A percentile compares a stretch with the other conserved stretches of the same genome.
phyloP scores from a whole-genome alignment of 1,140 invertebrate genomes.

The Conus betulinus region DNA sequence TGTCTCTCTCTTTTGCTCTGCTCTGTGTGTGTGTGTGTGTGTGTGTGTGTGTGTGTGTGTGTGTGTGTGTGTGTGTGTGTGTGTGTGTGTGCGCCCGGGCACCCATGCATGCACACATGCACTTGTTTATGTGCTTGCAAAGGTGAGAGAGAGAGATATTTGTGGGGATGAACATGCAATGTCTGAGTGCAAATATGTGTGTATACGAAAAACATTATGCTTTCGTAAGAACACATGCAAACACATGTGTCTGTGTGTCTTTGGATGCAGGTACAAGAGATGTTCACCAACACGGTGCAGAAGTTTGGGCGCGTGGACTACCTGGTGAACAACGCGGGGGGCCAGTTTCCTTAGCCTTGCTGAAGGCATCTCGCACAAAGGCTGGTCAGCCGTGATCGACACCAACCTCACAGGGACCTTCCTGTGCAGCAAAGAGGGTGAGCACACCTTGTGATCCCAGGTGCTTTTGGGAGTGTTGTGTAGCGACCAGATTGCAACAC shows the following conservation, averaged over 20 bases:
- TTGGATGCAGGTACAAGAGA: slow-evolving; percentile 65
- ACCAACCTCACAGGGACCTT: slow-evolving; percentile 79
- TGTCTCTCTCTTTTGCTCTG: too few species aligned
- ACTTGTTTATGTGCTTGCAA: too few species aligned
- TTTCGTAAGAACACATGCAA: background rate
- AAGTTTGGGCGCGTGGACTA: slow-evolving; percentile 76
- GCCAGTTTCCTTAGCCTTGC: slow-evolving; percentile 77
- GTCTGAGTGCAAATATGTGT: background rate
- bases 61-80: too few species aligned
- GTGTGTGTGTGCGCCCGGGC: too few species aligned
- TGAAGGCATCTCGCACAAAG: slow-evolving; percentile 74
- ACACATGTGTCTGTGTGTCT: slow-evolving; percentile 20
- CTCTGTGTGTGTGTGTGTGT: too few species aligned
- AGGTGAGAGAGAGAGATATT: too few species aligned
- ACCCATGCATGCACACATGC: too few species aligned
- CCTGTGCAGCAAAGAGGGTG: slow-evolving; percentile 77
- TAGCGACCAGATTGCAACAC: too few species aligned
- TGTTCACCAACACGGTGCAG: slow-evolving; percentile 69
- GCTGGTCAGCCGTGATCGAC: slow-evolving; percentile 79
- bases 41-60: too few species aligned
- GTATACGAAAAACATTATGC: background rate
- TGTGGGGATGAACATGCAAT: background rate
- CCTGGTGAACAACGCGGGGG: slow-evolving; percentile 79
- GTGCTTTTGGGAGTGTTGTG: too few species aligned
- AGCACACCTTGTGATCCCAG: background rate